phyloP scores from a whole-genome alignment of 2,113 vertebrate species.

The Notothenia coriiceps region DNA sequence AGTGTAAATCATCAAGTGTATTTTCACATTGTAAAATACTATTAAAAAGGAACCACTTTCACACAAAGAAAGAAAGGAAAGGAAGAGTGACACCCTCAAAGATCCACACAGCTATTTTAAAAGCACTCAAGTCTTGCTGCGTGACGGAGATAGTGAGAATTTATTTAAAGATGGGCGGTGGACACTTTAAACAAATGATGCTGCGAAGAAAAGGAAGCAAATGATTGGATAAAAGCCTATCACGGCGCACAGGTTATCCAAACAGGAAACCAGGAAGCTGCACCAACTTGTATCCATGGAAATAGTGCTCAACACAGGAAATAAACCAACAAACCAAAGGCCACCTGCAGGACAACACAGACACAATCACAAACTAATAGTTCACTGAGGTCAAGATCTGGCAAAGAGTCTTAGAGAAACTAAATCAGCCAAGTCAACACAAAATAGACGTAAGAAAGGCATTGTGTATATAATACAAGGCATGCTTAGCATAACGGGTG shows the following conservation, averaged over 20 bases:
- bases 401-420: neutral
- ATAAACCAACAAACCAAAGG: slow-evolving; percentile 61
- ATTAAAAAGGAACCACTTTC: neutral
- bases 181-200: slow-evolving; percentile 38
- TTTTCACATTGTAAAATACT: slow-evolving; percentile 2
- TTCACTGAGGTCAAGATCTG: slow-evolving; percentile 15
- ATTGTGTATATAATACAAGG: no score
- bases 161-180: slow-evolving; percentile 3
- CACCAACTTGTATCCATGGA: slow-evolving; percentile 80
- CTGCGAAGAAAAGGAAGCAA: slow-evolving; percentile 52
- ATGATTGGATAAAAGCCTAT: slow-evolving; percentile 75
- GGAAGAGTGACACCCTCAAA: neutral
- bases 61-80: neutral
- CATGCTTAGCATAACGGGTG: neutral
- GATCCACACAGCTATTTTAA: neutral
- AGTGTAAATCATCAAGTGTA: slow-evolving; percentile 1
- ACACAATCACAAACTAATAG: slow-evolving; percentile 20
- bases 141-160: neutral
- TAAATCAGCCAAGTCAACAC: neutral
- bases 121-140: neutral
- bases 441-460: neutral
- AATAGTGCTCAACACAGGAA: slow-evolving; percentile 82
- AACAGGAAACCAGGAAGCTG: slow-evolving; percentile 88
- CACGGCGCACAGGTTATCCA: slow-evolving; percentile 65
- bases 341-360: slow-evolving; percentile 48